Conservation (phyloP, 2,113 vertebrate genomes). For the Zosterops japonicus region DNA sequence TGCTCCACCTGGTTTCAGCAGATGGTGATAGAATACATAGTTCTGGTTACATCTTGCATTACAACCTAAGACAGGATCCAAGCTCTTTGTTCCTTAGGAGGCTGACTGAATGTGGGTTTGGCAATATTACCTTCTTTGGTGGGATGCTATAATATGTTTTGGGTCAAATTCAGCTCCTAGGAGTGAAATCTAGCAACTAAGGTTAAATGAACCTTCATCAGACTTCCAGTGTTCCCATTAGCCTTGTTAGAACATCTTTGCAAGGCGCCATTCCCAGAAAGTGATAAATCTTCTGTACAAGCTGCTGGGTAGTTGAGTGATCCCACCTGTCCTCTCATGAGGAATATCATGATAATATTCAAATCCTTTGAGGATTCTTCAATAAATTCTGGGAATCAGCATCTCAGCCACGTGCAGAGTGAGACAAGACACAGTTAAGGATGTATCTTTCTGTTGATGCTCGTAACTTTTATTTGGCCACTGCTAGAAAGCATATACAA, state of each 20-base stretch:
- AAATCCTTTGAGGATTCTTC: background rate
- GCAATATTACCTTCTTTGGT: background rate
- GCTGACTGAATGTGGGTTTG: background rate
- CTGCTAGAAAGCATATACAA: constrained; percentile 46
- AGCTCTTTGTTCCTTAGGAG: background rate
- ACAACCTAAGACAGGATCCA: background rate
- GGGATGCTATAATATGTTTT: background rate
- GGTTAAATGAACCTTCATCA: background rate
- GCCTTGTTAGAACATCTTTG: background rate
- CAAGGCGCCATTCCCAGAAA: background rate
- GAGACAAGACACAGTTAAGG: constrained; percentile 56
- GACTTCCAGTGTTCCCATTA: background rate
- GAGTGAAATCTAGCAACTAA: background rate
- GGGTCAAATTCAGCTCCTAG: background rate
- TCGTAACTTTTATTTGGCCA: constrained; percentile 50
- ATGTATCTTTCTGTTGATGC: constrained; percentile 32
- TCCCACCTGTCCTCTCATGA: background rate
- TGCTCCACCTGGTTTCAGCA: background rate
- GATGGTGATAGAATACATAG: background rate
- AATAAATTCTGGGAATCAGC: background rate
- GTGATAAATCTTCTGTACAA: background rate
- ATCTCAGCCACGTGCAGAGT: constrained; percentile 18
- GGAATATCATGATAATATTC: background rate
- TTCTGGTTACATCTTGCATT: background rate
- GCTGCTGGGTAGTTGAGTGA: background rate